Evolutionary conservation across 2,113 vertebrate species (phyloP).

Genomic region (Labrus mixtus): DNA sequence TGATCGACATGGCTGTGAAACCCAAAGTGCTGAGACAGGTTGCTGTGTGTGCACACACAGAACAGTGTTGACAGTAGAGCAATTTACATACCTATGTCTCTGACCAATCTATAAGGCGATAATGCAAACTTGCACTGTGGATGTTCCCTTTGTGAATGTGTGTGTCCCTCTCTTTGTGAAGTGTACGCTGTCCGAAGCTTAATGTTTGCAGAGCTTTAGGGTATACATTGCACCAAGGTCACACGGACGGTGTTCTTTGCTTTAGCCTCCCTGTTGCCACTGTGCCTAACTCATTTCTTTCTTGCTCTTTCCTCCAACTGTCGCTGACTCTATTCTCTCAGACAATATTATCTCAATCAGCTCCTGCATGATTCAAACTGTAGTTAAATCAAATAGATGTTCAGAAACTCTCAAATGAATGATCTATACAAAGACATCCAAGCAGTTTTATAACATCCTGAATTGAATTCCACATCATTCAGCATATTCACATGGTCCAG

Average conservation of each 20-base stretch:
- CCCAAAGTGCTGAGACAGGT: constrained; percentile 69
- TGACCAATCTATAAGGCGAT: constrained; percentile 67
- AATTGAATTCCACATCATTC: no score
- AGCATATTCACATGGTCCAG: no score
- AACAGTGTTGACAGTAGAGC: constrained; percentile 54
- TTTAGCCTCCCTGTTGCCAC: constrained; percentile 22
- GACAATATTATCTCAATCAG: not conserved
- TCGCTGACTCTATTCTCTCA: not conserved
- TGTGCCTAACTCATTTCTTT: constrained; percentile 27
- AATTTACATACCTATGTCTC: constrained; percentile 59
- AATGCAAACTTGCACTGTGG: constrained; percentile 34
- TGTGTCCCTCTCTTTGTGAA: constrained; percentile 5
- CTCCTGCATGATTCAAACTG: not conserved
- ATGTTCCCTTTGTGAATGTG: constrained; percentile 13
- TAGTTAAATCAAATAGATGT: no score
- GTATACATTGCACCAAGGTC: constrained; percentile 63
- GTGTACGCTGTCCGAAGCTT: not conserved
- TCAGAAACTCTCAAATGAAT: no score
- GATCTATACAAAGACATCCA: no score
- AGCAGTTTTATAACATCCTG: no score
- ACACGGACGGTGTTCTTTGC: constrained; percentile 57
- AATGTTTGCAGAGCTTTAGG: constrained; percentile 45
- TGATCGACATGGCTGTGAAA: constrained; percentile 44
- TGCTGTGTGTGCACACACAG: constrained; percentile 32
- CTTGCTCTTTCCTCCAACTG: constrained; percentile 1